Evolutionary conservation across 30 jellyfish, hydroid and myxozoan species (phyloP).

Genomic region (Haliclystus octoradiatus): DNA sequence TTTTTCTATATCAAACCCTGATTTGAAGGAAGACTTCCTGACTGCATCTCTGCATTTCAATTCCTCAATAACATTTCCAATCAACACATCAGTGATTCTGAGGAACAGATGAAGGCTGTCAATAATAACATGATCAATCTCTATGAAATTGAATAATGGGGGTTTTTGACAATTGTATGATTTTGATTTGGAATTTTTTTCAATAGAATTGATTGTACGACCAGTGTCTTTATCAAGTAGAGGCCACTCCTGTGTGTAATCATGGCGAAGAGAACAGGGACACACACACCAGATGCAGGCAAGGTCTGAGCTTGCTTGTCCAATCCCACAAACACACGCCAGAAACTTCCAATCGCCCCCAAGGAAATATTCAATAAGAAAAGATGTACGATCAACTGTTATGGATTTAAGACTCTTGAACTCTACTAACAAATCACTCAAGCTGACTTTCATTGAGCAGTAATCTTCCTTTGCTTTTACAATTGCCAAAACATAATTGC

Average conservation of each 20-base stretch:
- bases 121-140: not conserved
- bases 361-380: not conserved
- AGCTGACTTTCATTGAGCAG: not conserved
- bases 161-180: not conserved
- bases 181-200: not conserved
- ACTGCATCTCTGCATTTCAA: not conserved
- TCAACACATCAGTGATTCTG: not conserved
- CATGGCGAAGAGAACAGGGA: not conserved
- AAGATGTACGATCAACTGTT: not conserved
- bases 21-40: not conserved
- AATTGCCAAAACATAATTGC: not conserved
- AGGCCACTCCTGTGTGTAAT: not conserved
- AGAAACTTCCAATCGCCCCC: not conserved
- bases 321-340: not conserved
- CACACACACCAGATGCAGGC: not conserved
- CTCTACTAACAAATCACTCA: not conserved
- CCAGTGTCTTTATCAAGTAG: not conserved
- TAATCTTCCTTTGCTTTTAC: not conserved
- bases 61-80: not conserved
- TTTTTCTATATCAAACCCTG: not conserved
- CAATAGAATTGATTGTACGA: slow-evolving; percentile 5
- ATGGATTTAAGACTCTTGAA: too few species aligned
- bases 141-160: not conserved
- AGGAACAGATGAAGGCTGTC: not conserved
- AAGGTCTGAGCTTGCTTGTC: not conserved